phyloP scores from a whole-genome alignment of 2,113 vertebrate genomes.

The Calidris pygmaea region DNA sequence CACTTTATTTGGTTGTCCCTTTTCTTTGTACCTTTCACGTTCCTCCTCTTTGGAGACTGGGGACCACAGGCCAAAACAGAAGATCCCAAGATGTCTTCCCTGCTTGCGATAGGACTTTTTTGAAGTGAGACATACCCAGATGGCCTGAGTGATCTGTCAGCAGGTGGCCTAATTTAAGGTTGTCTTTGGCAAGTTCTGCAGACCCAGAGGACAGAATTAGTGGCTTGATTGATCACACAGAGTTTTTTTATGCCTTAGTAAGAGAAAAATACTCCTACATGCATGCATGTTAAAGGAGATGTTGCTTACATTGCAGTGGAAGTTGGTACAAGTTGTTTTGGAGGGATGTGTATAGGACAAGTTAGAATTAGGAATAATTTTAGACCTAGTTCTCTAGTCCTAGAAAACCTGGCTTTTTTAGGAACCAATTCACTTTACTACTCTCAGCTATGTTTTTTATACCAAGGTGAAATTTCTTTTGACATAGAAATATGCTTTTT shows the following conservation, averaged over 20 bases:
- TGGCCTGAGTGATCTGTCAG: neutral
- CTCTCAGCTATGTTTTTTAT: neutral
- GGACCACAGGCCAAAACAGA: neutral
- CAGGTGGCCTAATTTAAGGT: neutral
- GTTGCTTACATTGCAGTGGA: neutral
- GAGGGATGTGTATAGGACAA: neutral
- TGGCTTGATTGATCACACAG: neutral
- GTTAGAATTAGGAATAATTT: neutral
- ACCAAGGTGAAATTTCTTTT: neutral
- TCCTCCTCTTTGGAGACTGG: neutral
- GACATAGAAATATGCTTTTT: neutral
- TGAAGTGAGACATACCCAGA: neutral
- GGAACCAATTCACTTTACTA: neutral
- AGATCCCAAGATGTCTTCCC: neutral
- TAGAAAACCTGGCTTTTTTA: neutral
- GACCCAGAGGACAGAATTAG: constrained; percentile 20
- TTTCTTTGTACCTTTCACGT: neutral
- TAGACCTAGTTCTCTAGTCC: neutral
- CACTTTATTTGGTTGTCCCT: neutral
- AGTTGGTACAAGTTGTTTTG: neutral
- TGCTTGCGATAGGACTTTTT: neutral
- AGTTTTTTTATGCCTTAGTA: neutral
- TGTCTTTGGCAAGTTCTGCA: neutral
- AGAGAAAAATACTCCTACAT: neutral
- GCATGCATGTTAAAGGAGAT: neutral